These are phyloP conservation scores for Sus cebifrons DNA, from an alignment of 2,797 vertebrate genomes.

Conservation along the genomic window DNA sequence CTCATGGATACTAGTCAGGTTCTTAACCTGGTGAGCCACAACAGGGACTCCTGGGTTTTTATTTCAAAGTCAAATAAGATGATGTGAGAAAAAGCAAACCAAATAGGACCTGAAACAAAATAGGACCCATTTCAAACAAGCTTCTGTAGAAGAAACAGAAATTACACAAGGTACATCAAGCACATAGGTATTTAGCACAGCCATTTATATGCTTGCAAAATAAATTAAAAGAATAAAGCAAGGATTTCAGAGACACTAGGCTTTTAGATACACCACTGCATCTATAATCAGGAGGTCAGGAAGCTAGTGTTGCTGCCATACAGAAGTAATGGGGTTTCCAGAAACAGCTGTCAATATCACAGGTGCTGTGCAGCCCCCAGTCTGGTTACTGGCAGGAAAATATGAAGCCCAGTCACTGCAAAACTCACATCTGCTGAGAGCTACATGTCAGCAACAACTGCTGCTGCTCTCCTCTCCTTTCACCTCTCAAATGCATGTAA, in stretches of 20 bases:
- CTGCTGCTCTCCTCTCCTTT: neutral
- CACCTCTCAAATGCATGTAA: neutral
- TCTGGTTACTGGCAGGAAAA: neutral
- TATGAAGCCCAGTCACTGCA: neutral
- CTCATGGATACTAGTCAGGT: too few relatives aligned
- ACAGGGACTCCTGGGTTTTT: too few relatives aligned
- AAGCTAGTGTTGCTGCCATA: neutral
- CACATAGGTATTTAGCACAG: neutral
- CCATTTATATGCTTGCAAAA: neutral
- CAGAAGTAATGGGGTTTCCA: neutral
- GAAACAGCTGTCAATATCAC: neutral
- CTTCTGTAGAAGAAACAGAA: neutral
- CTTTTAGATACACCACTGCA: neutral
- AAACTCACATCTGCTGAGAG: neutral
- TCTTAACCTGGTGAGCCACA: too few relatives aligned
- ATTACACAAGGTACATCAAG: neutral
- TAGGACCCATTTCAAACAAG: neutral
- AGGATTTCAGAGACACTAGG: neutral
- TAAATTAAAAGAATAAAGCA: neutral
- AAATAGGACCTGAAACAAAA: neutral
- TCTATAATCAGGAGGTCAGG: neutral
- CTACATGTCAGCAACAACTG: neutral
- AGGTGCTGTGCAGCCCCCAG: too few relatives aligned
- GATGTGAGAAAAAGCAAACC: neutral
- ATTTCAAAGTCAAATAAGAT: neutral